Evolutionary conservation across 1,140 invertebrate genomes (phyloP).

Genomic region (Rhagoletis zephyria): DNA sequence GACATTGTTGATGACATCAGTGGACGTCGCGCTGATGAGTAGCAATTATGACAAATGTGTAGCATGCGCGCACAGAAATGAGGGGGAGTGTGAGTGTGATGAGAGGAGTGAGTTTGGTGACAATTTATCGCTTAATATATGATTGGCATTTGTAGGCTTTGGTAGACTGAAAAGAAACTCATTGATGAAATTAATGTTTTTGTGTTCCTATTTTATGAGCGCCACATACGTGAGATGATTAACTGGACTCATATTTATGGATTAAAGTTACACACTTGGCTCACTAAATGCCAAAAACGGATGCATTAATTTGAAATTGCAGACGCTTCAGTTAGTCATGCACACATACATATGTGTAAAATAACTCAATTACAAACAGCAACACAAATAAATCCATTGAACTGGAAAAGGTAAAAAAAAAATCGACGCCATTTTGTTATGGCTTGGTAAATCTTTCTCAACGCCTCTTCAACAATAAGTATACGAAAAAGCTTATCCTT

Average conservation of each 20-base stretch:
- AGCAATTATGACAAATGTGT: slow-evolving; percentile 53
- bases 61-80: not conserved
- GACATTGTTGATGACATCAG: not conserved
- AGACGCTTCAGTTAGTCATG: not conserved
- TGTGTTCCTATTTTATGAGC: slow-evolving; percentile 28
- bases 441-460: too few species aligned
- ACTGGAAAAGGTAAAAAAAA: too few species aligned
- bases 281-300: not conserved
- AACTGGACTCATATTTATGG: not conserved
- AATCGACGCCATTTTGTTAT: too few species aligned
- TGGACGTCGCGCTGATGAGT: slow-evolving; percentile 9
- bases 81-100: not conserved
- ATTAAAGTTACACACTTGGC: not conserved
- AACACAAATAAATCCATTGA: too few species aligned
- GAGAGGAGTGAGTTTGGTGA: not conserved
- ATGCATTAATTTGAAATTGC: not conserved
- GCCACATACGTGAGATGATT: not conserved
- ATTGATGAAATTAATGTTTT: slow-evolving; percentile 10
- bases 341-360: too few species aligned
- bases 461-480: too few species aligned
- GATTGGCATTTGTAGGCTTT: not conserved
- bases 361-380: too few species aligned
- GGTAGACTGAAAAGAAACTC: too few species aligned
- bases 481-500: too few species aligned
- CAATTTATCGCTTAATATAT: slow-evolving; percentile 10